Conservation (phyloP, 2,113 vertebrate species). For the Arothron firmamentum region DNA sequence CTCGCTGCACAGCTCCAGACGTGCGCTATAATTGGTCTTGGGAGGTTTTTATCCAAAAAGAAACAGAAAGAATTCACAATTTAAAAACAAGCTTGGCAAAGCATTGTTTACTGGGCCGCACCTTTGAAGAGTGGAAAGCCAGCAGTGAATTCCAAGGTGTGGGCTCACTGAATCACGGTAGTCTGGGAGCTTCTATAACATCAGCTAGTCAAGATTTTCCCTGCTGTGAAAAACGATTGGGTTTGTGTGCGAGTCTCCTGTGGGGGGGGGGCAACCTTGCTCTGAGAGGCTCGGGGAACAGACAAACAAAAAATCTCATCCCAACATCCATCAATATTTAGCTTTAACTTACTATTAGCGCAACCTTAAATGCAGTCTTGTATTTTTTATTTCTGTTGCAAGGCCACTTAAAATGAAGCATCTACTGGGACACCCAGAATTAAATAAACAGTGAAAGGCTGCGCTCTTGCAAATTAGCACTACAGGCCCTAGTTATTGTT, state of each 20-base stretch:
- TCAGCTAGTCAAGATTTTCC: constrained; percentile 12
- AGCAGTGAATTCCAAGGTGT: constrained; percentile 36
- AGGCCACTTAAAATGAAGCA: too few species aligned
- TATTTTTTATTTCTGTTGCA: neutral
- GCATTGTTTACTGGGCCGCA: constrained; percentile 46
- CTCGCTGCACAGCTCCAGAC: constrained; percentile 10
- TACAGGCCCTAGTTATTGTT: neutral
- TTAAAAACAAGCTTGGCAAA: constrained; percentile 36
- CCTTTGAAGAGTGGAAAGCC: constrained; percentile 25
- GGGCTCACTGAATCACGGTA: constrained; percentile 43
- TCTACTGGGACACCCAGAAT: too few species aligned
- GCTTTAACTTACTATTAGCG: neutral
- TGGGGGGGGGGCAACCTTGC: neutral
- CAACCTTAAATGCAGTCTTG: neutral
- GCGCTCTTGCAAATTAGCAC: too few species aligned
- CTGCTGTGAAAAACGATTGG: constrained; percentile 6
- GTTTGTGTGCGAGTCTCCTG: constrained; percentile 9
- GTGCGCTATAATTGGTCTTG: constrained; percentile 47
- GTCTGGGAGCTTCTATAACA: constrained; percentile 45
- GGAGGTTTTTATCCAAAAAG: constrained; percentile 7
- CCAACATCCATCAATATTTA: neutral
- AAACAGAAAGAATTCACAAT: constrained; percentile 29
- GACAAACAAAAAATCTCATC: neutral
- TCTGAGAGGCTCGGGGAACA: neutral
- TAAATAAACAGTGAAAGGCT: too few species aligned